Evolutionary conservation across 2,888 invertebrate genomes (phyloP).

Genomic region (Ectemnius cavifrons): DNA sequence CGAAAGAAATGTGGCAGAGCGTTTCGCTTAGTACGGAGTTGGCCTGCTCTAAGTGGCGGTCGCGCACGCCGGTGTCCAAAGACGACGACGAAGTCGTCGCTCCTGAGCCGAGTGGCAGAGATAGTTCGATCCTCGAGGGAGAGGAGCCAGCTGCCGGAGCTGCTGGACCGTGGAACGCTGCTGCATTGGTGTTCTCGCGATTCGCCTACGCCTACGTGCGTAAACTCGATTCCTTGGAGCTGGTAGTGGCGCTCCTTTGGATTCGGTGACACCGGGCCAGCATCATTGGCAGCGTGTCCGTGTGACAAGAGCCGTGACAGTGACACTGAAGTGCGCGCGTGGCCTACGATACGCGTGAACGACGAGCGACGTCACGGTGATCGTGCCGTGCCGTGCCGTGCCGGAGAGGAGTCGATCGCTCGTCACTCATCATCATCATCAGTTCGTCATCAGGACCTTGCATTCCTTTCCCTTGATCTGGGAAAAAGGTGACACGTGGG

Average conservation of each 20-base stretch:
- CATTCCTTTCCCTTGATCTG: not conserved
- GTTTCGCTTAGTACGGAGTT: constrained; percentile 74
- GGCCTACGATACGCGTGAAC: constrained; percentile 14
- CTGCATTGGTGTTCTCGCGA: constrained; percentile 28
- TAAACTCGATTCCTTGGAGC: constrained; percentile 42
- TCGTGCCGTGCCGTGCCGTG: constrained; percentile 6
- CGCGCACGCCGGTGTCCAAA: constrained; percentile 57
- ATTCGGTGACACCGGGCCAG: constrained; percentile 31
- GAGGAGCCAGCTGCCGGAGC: constrained; percentile 34
- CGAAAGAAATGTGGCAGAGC: constrained; percentile 75
- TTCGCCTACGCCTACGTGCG: constrained; percentile 41
- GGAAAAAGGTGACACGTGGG: not conserved
- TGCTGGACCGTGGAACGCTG: constrained; percentile 44
- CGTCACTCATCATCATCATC: not conserved
- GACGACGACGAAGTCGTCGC: constrained; percentile 45
- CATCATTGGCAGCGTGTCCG: constrained; percentile 17
- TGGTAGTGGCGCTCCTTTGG: constrained; percentile 43
- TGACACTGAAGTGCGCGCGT: constrained; percentile 43
- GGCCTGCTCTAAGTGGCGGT: constrained; percentile 74
- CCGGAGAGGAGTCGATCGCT: constrained; percentile 10
- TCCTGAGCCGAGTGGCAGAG: constrained; percentile 37
- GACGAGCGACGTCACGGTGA: constrained; percentile 18
- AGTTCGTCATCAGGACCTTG: not conserved
- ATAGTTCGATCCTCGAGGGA: constrained; percentile 23
- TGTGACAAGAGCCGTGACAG: constrained; percentile 51